phyloP scores from a whole-genome alignment of 2,113 vertebrate genomes.

The Eulacestoma nigropectus region DNA sequence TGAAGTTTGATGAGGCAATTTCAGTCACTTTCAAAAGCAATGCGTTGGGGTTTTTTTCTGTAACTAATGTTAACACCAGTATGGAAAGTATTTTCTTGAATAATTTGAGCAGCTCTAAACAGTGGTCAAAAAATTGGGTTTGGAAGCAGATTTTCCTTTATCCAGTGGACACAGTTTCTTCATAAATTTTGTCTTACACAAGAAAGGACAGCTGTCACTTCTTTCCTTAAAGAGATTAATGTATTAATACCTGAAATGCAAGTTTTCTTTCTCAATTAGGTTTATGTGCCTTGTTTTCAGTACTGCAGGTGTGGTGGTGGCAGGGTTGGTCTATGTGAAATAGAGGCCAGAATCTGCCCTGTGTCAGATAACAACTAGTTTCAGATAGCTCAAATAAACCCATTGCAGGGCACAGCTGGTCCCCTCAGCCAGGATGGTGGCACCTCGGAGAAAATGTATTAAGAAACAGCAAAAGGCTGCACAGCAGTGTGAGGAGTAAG shows the following conservation, averaged over 20 bases:
- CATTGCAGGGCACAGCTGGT: not conserved
- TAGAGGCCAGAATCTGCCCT: not conserved
- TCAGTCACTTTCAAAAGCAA: not conserved
- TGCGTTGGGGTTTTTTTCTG: not conserved
- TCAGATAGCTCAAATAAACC: not conserved
- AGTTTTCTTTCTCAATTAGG: not conserved
- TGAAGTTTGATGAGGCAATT: not conserved
- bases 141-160: not conserved
- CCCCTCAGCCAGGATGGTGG: not conserved
- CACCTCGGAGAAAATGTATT: not conserved
- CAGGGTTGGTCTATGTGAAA: not conserved
- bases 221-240: not conserved
- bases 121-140: not conserved
- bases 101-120: not conserved
- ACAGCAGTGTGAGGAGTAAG: not conserved
- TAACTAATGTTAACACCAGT: not conserved
- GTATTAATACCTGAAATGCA: not conserved
- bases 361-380: not conserved
- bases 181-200: not conserved
- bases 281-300: not conserved
- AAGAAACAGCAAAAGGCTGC: not conserved
- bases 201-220: not conserved
- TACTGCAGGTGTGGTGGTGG: rapidly evolving
- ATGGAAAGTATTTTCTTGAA: not conserved
- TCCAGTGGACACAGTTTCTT: not conserved